These are phyloP conservation scores for Alcedo quadribrachys DNA, from an alignment of 2,797 vertebrate genomes.

Conservation along the genomic window DNA sequence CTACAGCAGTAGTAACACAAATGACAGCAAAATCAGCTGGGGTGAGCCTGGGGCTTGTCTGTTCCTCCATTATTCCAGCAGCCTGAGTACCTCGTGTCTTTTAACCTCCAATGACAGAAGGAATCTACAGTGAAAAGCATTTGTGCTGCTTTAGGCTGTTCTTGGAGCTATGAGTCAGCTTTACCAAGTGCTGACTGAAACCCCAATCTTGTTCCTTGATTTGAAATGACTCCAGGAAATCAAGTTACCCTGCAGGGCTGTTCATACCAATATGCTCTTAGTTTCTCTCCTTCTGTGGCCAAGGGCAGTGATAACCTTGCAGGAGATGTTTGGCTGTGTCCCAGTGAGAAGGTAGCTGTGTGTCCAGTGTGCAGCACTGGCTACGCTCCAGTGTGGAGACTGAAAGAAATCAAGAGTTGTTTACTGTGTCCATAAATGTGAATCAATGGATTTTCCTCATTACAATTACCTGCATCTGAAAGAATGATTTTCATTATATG, in stretches of 20 bases:
- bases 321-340: not conserved
- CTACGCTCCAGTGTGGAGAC: not conserved
- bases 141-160: not conserved
- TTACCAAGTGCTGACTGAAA: not conserved
- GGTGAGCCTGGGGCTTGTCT: not conserved
- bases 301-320: not conserved
- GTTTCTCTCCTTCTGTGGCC: not conserved
- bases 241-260: not conserved
- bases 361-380: accelerated
- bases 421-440: slow-evolving; percentile 15
- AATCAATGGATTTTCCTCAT: slow-evolving; percentile 41
- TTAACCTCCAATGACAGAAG: not conserved
- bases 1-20: not conserved
- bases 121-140: not conserved
- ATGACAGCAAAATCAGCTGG: not conserved
- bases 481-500: slow-evolving; percentile 6
- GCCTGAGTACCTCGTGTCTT: not conserved
- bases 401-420: not conserved
- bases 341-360: not conserved
- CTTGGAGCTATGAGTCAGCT: not conserved
- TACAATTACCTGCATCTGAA: slow-evolving; percentile 32
- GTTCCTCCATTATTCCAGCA: not conserved
- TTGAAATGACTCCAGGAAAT: slow-evolving; percentile 17
- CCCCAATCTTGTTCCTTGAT: not conserved
- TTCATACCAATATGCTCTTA: not conserved